Percentiles rank a stretch among this genome's conserved stretches.
Evolutionary conservation across 2,888 invertebrate species (phyloP).

Genomic region (Teinopalpus imperialis): DNA sequence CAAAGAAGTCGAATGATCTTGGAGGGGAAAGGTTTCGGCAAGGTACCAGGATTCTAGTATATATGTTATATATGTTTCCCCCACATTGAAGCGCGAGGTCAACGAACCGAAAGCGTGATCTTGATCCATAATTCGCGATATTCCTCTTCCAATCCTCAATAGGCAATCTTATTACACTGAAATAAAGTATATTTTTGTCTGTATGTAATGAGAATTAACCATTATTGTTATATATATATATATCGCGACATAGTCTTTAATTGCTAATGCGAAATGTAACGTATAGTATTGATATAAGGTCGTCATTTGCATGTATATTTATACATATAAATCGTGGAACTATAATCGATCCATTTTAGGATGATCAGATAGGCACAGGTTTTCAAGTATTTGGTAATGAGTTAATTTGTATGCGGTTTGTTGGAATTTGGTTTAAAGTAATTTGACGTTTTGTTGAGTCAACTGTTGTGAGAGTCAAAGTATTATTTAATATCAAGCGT

Average conservation of each 20-base stretch:
- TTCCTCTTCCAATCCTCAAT: background rate
- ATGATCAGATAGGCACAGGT: background rate
- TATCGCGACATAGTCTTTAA: background rate
- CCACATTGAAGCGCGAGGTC: constrained; percentile 13
- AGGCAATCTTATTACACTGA: background rate
- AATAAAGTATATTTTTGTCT: constrained; percentile 7
- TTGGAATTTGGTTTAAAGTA: background rate
- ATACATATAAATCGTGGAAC: background rate
- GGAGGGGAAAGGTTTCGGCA: too few species aligned
- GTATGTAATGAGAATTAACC: background rate
- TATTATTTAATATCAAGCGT: too few species aligned
- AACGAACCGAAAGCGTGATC: constrained; percentile 21
- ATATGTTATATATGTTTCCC: constrained; percentile 17
- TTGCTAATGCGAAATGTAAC: background rate
- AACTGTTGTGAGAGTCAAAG: too few species aligned
- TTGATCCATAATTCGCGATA: constrained; percentile 20
- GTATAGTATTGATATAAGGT: background rate
- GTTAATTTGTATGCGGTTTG: constrained; percentile 11
- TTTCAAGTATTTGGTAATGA: constrained; percentile 10
- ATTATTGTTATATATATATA: too few species aligned
- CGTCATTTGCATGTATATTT: constrained; percentile 6
- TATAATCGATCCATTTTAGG: constrained; percentile 9
- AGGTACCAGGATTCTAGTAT: too few species aligned
- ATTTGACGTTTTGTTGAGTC: too few species aligned
- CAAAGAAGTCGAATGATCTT: too few species aligned